Evolutionary conservation across 2,888 invertebrate species (phyloP).

Genomic region (Eretmocerus hayati): DNA sequence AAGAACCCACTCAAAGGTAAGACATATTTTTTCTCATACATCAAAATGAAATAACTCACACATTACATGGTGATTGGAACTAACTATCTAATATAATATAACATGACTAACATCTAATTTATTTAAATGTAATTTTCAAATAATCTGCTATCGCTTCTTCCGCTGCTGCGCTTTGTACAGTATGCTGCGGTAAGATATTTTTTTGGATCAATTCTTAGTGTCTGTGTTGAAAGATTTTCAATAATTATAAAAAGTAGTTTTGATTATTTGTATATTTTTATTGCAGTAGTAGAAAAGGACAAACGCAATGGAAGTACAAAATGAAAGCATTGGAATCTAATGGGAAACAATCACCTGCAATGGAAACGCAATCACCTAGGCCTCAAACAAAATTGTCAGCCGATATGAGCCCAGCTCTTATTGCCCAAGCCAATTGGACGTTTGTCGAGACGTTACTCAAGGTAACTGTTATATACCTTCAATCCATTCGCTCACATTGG

Average conservation of each 20-base stretch:
- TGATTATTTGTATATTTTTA: too few species aligned
- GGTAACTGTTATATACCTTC: slow-evolving; percentile 54
- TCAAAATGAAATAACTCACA: background rate
- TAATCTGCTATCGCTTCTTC: slow-evolving; percentile 11
- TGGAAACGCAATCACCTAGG: slow-evolving; percentile 44
- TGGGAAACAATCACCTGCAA: slow-evolving; percentile 37
- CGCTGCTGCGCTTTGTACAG: slow-evolving; percentile 27
- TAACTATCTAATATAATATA: background rate
- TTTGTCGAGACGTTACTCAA: slow-evolving; percentile 96
- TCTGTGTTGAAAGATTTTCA: slow-evolving; percentile 15
- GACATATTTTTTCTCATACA: background rate
- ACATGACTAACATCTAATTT: too few species aligned
- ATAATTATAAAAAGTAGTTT: too few species aligned
- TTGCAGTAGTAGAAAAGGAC: slow-evolving; percentile 42
- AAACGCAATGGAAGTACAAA: slow-evolving; percentile 45
- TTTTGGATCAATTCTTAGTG: slow-evolving; percentile 16
- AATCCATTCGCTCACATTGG: too few species aligned
- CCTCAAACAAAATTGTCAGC: slow-evolving; percentile 53
- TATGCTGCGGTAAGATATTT: slow-evolving; percentile 42
- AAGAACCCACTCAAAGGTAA: slow-evolving; percentile 64
- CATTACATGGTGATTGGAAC: background rate
- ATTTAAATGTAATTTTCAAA: too few species aligned
- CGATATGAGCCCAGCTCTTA: slow-evolving; percentile 75
- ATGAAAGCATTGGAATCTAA: slow-evolving; percentile 44
- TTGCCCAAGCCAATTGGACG: slow-evolving; percentile 95